Evolutionary conservation across 2,113 vertebrate species (phyloP).

Genomic region (Cephalopholis sonnerati): DNA sequence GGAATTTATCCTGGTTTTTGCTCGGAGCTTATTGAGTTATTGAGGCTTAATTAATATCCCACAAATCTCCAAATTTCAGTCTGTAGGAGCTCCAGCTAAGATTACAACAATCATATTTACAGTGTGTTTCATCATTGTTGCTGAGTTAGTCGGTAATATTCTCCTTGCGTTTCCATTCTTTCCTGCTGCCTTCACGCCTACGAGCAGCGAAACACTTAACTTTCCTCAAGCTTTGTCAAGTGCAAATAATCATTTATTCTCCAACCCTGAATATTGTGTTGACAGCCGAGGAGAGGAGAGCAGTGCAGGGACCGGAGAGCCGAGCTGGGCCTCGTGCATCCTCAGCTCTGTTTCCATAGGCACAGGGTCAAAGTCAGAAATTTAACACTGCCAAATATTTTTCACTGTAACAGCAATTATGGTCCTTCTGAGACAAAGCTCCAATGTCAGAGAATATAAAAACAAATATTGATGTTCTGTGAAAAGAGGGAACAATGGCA

Average conservation of each 20-base stretch:
- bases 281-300: conserved; percentile 45
- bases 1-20: conserved; percentile 22
- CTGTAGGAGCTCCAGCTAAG: conserved; percentile 45
- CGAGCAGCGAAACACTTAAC: conserved; percentile 6
- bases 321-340: conserved; percentile 22
- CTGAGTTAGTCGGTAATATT: conserved; percentile 36
- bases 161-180: conserved; percentile 21
- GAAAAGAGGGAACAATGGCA: not conserved
- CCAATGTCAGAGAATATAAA: conserved; percentile 3
- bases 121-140: conserved; percentile 57
- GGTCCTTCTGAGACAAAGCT: conserved; percentile 29
- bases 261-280: conserved; percentile 43
- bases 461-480: not conserved
- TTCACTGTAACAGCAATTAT: conserved; percentile 55
- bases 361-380: conserved; percentile 56
- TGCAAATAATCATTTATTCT: conserved; percentile 65
- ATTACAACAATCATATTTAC: conserved; percentile 63
- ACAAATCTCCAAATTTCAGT: conserved; percentile 62
- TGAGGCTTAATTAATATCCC: conserved; percentile 69
- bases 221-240: conserved; percentile 52
- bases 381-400: conserved; percentile 55
- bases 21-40: conserved; percentile 66
- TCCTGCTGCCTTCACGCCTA: conserved; percentile 19
- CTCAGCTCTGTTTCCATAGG: conserved; percentile 47
- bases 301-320: conserved; percentile 37